Conservation (phyloP, 2,888 invertebrate genomes). For the Drosophila ezoana region DNA sequence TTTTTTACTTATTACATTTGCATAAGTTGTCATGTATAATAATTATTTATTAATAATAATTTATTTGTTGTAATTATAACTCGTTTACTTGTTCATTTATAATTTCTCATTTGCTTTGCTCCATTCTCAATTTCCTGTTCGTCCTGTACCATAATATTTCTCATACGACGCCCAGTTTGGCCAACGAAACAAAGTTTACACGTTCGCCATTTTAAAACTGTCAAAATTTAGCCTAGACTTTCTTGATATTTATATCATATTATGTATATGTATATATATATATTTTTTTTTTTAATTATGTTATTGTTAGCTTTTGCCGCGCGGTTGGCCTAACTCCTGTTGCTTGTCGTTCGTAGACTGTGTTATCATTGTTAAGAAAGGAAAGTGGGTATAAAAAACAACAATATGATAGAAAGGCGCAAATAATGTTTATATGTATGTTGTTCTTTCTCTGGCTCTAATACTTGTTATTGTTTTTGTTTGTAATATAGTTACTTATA, state of each 20-base stretch:
- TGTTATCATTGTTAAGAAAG: background rate
- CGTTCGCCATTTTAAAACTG: constrained; percentile 62
- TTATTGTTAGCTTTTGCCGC: constrained; percentile 68
- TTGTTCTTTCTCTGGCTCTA: constrained; percentile 50
- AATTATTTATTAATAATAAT: constrained; percentile 78
- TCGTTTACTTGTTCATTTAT: constrained; percentile 67
- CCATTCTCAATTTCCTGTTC: constrained; percentile 39
- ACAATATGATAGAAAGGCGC: constrained; percentile 53
- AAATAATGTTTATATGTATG: constrained; percentile 49
- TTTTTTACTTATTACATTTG: constrained; percentile 57
- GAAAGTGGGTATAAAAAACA: constrained; percentile 20
- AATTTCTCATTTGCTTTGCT: constrained; percentile 32
- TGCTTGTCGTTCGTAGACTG: constrained; percentile 29
- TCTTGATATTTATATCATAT: constrained; percentile 56
- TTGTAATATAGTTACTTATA: constrained; percentile 63
- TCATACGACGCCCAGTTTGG: constrained; percentile 71
- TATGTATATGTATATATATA: constrained; percentile 30
- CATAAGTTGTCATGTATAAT: constrained; percentile 76
- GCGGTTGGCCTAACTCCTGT: constrained; percentile 49
- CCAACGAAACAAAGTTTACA: constrained; percentile 77
- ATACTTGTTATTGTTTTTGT: constrained; percentile 51
- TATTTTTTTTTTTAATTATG: constrained; percentile 36
- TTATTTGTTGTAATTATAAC: constrained; percentile 79
- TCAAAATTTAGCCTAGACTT: constrained; percentile 62
- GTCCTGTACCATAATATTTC: constrained; percentile 37